Percentiles rank a stretch among this genome's conserved stretches.
Conservation (phyloP, 2,797 vertebrate species). For the Danio jaintianensis region DNA sequence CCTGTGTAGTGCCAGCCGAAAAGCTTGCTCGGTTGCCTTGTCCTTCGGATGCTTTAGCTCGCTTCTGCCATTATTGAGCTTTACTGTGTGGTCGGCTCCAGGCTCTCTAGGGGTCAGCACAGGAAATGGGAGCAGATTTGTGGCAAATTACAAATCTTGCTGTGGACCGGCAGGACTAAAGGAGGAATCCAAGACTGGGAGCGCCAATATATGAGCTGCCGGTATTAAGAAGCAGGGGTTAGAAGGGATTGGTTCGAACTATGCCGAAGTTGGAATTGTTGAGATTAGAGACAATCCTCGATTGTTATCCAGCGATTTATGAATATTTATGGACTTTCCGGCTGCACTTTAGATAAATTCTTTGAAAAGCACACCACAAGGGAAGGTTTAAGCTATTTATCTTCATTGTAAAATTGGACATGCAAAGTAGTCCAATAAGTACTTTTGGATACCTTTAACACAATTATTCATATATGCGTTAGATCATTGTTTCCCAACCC, state of each 20-base stretch:
- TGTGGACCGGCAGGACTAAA: constrained; percentile 11
- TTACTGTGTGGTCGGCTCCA: not conserved
- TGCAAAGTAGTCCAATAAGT: not conserved
- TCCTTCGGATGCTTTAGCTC: constrained; percentile 15
- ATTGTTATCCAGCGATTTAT: not conserved
- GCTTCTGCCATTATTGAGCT: constrained; percentile 7
- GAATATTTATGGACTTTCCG: constrained; percentile 2
- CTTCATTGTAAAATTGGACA: not conserved
- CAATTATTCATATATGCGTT: too few relatives aligned
- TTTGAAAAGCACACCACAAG: not conserved
- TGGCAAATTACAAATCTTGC: constrained; percentile 42
- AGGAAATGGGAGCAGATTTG: constrained; percentile 44
- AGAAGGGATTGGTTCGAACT: constrained; percentile 27
- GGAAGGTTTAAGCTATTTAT: not conserved
- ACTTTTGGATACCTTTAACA: too few relatives aligned
- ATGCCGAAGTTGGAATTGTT: not conserved
- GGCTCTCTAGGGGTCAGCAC: constrained; percentile 15
- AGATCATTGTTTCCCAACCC: too few relatives aligned
- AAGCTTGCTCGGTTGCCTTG: not conserved
- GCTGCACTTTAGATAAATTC: not conserved
- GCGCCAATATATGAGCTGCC: not conserved
- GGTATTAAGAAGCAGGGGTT: constrained; percentile 16
- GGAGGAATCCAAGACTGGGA: not conserved
- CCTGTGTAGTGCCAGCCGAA: not conserved
- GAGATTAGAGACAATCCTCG: constrained; percentile 1